Evolutionary conservation across 1,140 invertebrate species (phyloP).

Genomic region (Habropoda laboriosa): DNA sequence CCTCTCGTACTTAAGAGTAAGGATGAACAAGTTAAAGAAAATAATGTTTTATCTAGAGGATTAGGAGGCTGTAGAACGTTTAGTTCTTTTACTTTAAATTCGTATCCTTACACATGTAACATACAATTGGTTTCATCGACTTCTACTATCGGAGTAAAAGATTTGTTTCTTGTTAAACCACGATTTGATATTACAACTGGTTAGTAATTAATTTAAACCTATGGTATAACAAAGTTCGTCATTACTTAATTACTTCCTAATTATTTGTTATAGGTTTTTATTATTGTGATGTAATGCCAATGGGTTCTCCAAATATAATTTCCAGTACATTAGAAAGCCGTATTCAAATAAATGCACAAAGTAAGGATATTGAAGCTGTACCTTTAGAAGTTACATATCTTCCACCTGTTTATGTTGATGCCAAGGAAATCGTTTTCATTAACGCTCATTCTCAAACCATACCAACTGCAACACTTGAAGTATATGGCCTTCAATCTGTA

Average conservation of each 20-base stretch:
- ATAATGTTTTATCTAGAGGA: slow-evolving; percentile 79
- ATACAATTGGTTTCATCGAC: slow-evolving; percentile 74
- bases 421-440: slow-evolving; percentile 77
- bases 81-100: slow-evolving; percentile 72
- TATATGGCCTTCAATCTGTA: slow-evolving; percentile 75
- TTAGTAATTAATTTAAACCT: slow-evolving; percentile 57
- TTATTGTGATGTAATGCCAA: slow-evolving; percentile 80
- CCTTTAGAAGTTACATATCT: slow-evolving; percentile 76
- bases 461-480: slow-evolving; percentile 70
- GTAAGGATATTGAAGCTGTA: slow-evolving; percentile 75
- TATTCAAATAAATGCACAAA: slow-evolving; percentile 75
- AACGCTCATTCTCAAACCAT: slow-evolving; percentile 65
- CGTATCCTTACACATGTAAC: slow-evolving; percentile 79
- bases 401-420: slow-evolving; percentile 75
- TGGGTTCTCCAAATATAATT: slow-evolving; percentile 73
- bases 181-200: slow-evolving; percentile 80
- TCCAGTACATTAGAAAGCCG: slow-evolving; percentile 74
- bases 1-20: slow-evolving; percentile 78
- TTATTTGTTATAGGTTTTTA: slow-evolving; percentile 74
- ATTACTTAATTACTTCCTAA: slow-evolving; percentile 18
- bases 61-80: slow-evolving; percentile 77
- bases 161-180: slow-evolving; percentile 79
- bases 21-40: slow-evolving; percentile 78
- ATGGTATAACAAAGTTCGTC: not conserved
- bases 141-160: slow-evolving; percentile 72